These are phyloP conservation scores for Engystomops pustulosus DNA, from an alignment of 2,113 vertebrate species.

Conservation along the genomic window DNA sequence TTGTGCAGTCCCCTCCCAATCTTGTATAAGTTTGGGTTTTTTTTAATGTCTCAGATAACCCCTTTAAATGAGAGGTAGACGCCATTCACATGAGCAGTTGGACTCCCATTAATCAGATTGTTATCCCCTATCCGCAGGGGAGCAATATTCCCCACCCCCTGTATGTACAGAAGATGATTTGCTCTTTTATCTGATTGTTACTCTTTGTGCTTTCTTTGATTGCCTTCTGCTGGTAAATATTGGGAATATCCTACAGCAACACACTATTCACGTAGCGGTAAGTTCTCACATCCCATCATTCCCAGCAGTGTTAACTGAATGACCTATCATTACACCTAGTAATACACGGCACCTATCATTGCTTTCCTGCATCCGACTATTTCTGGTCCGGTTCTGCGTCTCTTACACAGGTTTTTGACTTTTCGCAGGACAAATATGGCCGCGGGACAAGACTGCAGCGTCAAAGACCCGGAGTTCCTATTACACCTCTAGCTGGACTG, in stretches of 20 bases:
- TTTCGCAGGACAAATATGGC: conserved; percentile 90
- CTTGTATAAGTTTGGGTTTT: too few relatives aligned
- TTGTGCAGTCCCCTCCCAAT: too few relatives aligned
- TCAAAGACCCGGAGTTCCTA: conserved; percentile 90
- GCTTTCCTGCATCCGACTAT: background rate
- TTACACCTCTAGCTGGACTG: conserved; percentile 89
- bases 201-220: conserved; percentile 79
- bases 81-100: too few relatives aligned
- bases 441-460: conserved; percentile 93
- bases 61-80: too few relatives aligned
- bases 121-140: too few relatives aligned
- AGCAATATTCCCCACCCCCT: too few relatives aligned
- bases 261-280: conserved; percentile 99
- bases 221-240: conserved; percentile 84
- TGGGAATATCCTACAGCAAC: conserved; percentile 92
- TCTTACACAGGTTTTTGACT: conserved; percentile 19
- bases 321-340: background rate
- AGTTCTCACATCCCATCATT: conserved; percentile 72
- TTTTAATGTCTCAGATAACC: too few relatives aligned
- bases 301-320: background rate
- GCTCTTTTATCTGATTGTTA: conserved; percentile 77
- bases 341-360: background rate
- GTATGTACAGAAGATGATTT: background rate
- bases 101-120: too few relatives aligned
- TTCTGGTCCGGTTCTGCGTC: background rate